A percentile compares a stretch with the other conserved stretches of the same genome.
Evolutionary conservation across 2,888 invertebrate genomes (phyloP).

Genomic region (Eupithecia centaureata): DNA sequence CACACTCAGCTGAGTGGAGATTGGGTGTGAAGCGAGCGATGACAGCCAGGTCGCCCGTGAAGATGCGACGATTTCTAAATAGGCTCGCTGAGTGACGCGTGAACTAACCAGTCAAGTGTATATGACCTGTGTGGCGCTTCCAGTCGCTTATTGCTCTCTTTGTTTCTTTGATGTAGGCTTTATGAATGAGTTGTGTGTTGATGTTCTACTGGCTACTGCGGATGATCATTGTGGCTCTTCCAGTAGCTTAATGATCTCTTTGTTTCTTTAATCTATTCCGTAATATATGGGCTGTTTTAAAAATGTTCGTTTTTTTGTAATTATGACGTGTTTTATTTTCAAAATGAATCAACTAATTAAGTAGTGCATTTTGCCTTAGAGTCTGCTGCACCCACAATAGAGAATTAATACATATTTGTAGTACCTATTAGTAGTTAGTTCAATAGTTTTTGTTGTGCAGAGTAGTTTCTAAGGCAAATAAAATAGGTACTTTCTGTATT

Average conservation of each 20-base stretch:
- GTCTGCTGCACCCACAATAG: too few species aligned
- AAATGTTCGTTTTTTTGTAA: too few species aligned
- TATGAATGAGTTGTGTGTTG: slow-evolving; percentile 1
- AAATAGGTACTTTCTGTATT: too few species aligned
- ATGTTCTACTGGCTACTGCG: neutral
- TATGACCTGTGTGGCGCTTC: slow-evolving; percentile 12
- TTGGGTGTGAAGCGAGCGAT: slow-evolving; percentile 64
- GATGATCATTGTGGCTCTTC: neutral
- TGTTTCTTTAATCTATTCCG: too few species aligned
- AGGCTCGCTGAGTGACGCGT: slow-evolving; percentile 43
- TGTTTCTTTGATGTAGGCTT: slow-evolving; percentile 2
- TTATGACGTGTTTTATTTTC: too few species aligned
- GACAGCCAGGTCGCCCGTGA: slow-evolving; percentile 59
- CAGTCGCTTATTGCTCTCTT: slow-evolving; percentile 4
- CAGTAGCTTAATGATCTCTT: neutral
- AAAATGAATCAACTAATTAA: too few species aligned
- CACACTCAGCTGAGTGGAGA: slow-evolving; percentile 58
- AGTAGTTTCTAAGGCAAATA: too few species aligned
- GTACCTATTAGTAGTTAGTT: too few species aligned
- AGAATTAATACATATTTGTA: too few species aligned
- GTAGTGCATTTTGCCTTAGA: too few species aligned
- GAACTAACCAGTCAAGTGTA: slow-evolving; percentile 39
- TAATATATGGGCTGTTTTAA: too few species aligned
- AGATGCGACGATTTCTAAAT: slow-evolving; percentile 52
- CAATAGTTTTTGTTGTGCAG: too few species aligned